Base-by-base conservation (phyloP, 2,888 invertebrate genomes). In the Apeira syringaria region DNA sequence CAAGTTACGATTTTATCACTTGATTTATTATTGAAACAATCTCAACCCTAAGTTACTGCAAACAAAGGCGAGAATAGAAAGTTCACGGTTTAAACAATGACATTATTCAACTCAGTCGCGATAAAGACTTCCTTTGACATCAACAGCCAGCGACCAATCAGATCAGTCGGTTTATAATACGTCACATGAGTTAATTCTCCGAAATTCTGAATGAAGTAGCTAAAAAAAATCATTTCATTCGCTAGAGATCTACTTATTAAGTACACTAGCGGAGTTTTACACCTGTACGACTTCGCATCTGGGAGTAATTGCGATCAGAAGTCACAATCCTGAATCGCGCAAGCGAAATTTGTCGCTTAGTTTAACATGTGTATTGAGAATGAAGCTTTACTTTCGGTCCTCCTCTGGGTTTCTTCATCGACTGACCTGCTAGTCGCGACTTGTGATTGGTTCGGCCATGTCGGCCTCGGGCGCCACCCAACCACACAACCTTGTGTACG, bases 331-430 rank as follows among this genome's bases (percentile, higher is more conserved):
- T 53, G 37, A 10, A 53, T 53, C 46, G 50, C 50, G 50, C 53
- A 47, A 47, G 30, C 35, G 45, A 41, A 6, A 22, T 47, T 42
- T 45, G 34, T 8, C 7, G 10, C 22, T n/a, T 13, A 9, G 10
- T 11, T 22, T 13, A 7, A n/a, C 7, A 5, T 5, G 3, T 13
- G 20, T 24, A 22, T 18, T n/a, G 2, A 10, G 15, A 4, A 0
- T n/a, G 5, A 17, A 5, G 27, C 6, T 10, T 9, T 6, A 11
- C 36, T 8, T 1, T 44, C 24, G 53, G 51, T 51, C 51, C 39
- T 47, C 34, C 53, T 54, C 51, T 51, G 47, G 48, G 25, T 28
- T 51, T 22, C 48, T 39, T 54, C 51, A 15, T 50, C 35, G 37
- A 28, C 47, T 48, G 53, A 53, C 50, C 46, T 41, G 46, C 28